These are phyloP conservation scores for Petromus typicus DNA, from an alignment of 2,113 vertebrate species.

Conservation along the genomic window DNA sequence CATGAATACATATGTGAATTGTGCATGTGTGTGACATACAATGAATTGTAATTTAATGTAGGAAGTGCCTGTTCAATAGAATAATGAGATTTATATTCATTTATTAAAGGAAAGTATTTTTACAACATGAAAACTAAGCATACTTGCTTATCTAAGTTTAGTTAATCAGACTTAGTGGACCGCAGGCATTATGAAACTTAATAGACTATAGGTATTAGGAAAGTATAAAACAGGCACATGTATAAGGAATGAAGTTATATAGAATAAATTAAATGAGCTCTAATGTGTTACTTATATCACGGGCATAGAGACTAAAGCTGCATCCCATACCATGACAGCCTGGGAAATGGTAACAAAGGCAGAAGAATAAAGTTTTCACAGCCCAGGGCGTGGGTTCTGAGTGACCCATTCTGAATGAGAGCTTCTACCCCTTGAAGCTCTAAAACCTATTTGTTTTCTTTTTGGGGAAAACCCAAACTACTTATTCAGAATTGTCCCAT, in stretches of 20 bases:
- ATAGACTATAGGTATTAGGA: background rate
- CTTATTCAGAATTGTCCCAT: background rate
- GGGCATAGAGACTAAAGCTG: background rate
- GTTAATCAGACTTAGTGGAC: background rate
- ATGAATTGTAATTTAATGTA: slow-evolving; percentile 12
- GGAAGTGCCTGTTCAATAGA: background rate
- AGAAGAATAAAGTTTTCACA: background rate
- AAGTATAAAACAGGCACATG: background rate
- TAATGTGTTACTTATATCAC: background rate
- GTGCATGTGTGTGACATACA: background rate
- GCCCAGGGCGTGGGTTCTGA: background rate
- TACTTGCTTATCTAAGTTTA: slow-evolving; percentile 31
- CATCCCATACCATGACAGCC: background rate
- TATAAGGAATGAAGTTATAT: background rate
- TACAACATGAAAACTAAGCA: background rate
- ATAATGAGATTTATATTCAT: slow-evolving; percentile 16
- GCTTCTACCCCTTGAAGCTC: background rate
- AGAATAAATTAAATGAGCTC: background rate
- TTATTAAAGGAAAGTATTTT: slow-evolving; percentile 3
- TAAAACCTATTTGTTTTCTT: background rate
- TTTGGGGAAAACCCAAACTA: background rate
- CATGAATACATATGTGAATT: background rate
- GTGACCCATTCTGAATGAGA: background rate
- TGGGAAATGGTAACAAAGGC: background rate
- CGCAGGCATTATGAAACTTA: background rate